A percentile compares a stretch with the other conserved stretches of the same genome.
phyloP scores from a whole-genome alignment of 1,140 invertebrate genomes.

The Leptinotarsa defecta region DNA sequence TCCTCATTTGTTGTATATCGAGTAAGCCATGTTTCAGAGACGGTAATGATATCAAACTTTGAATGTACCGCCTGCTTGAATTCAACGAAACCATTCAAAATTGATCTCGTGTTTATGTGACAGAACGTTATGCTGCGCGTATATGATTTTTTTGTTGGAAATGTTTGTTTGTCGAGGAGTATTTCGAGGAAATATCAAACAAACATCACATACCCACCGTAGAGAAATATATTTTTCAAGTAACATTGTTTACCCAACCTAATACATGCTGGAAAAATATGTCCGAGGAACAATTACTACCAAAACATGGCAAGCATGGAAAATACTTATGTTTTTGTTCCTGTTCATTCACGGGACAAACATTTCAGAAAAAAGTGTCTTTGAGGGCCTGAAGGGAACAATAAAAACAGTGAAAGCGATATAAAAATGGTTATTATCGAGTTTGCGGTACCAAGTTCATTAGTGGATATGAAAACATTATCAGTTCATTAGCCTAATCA shows the following conservation, averaged over 20 bases:
- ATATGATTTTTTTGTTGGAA: too few species aligned
- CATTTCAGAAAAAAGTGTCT: not conserved
- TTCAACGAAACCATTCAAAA: too few species aligned
- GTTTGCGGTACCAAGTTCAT: not conserved
- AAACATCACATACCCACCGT: not conserved
- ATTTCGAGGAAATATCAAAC: not conserved
- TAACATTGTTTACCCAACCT: not conserved
- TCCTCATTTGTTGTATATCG: too few species aligned
- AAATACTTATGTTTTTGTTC: not conserved
- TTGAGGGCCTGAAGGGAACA: not conserved
- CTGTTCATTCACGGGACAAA: not conserved
- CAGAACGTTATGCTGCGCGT: too few species aligned
- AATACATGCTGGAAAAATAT: not conserved
- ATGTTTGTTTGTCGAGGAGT: not conserved
- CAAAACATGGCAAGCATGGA: not conserved
- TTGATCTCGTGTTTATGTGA: too few species aligned
- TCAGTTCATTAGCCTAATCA: too few species aligned
- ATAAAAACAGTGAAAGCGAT: not conserved
- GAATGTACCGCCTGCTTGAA: too few species aligned
- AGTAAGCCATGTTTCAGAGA: too few species aligned
- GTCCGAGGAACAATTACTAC: not conserved
- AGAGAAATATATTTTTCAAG: not conserved
- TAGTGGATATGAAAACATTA: too few species aligned
- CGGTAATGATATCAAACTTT: too few species aligned
- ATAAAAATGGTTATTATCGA: not conserved